These are phyloP conservation scores for Fringilla coelebs DNA, from an alignment of 2,797 vertebrate species.

Conservation along the genomic window DNA sequence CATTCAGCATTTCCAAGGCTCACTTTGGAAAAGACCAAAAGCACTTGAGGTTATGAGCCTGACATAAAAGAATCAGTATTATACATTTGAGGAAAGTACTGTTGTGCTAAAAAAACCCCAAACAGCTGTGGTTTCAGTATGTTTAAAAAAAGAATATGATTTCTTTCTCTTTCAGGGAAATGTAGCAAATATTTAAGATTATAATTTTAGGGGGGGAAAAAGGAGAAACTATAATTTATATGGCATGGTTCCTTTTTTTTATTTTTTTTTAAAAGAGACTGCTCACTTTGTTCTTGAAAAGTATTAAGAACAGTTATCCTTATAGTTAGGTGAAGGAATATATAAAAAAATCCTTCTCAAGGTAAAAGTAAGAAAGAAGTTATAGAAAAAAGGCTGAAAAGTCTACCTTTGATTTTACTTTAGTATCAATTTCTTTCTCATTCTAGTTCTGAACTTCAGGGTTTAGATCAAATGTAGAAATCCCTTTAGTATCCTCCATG, in stretches of 20 bases:
- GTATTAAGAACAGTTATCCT: not conserved
- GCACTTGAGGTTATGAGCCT: not conserved
- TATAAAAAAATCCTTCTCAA: not conserved
- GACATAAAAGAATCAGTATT: not conserved
- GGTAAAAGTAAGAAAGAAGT: not conserved
- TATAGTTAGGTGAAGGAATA: not conserved
- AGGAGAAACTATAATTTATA: not conserved
- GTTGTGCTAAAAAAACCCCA: not conserved
- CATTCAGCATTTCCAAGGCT: not conserved
- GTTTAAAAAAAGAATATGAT: rapidly evolving
- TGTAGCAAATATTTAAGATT: not conserved
- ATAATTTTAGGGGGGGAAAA: not conserved
- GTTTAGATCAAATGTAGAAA: not conserved
- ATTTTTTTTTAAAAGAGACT: not conserved
- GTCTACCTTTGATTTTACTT: not conserved
- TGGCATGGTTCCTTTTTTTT: not conserved
- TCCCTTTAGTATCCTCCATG: not conserved
- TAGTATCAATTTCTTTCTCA: not conserved
- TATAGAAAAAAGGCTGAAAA: not conserved
- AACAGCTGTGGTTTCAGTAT: not conserved
- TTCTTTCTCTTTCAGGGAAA: not conserved
- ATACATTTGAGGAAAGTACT: not conserved
- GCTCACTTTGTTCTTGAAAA: not conserved
- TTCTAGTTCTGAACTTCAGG: not conserved
- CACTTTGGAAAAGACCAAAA: not conserved